Evolutionary conservation across 2,888 invertebrate genomes (phyloP).

Genomic region (Galeruca laticollis): DNA sequence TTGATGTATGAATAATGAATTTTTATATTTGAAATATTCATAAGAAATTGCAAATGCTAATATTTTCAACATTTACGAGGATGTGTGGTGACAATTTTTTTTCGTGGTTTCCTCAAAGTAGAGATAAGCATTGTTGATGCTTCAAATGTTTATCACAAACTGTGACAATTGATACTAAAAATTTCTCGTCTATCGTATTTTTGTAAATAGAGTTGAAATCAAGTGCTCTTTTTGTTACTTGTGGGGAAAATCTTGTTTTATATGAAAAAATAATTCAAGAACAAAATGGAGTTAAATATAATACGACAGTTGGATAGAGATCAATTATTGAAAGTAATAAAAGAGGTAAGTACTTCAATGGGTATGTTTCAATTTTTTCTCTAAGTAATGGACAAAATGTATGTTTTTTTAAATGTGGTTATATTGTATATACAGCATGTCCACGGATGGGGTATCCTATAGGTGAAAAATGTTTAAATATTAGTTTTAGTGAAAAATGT

Average conservation of each 20-base stretch:
- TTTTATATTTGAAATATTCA: too few relatives aligned
- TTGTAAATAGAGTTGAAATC: too few relatives aligned
- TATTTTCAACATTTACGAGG: background rate
- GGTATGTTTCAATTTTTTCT: background rate
- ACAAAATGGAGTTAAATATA: slow-evolving; percentile 16
- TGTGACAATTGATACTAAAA: background rate
- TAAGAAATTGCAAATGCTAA: background rate
- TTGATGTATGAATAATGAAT: too few relatives aligned
- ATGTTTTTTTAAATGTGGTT: too few relatives aligned
- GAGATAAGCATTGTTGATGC: background rate
- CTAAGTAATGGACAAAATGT: background rate
- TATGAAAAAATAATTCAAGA: background rate
- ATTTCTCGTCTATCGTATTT: too few relatives aligned
- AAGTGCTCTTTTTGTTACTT: too few relatives aligned
- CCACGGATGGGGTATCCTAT: too few relatives aligned
- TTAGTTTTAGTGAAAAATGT: too few relatives aligned
- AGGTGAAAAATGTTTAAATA: too few relatives aligned
- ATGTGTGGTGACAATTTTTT: background rate
- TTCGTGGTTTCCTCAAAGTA: background rate
- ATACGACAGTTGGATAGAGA: slow-evolving; percentile 6
- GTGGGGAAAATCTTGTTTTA: too few relatives aligned
- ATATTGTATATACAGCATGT: too few relatives aligned
- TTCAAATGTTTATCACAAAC: background rate
- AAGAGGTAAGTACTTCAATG: slow-evolving; percentile 15
- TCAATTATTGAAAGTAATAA: slow-evolving; percentile 13